Conservation (phyloP, 2,888 invertebrate genomes). For the Polyommatus icarus region DNA sequence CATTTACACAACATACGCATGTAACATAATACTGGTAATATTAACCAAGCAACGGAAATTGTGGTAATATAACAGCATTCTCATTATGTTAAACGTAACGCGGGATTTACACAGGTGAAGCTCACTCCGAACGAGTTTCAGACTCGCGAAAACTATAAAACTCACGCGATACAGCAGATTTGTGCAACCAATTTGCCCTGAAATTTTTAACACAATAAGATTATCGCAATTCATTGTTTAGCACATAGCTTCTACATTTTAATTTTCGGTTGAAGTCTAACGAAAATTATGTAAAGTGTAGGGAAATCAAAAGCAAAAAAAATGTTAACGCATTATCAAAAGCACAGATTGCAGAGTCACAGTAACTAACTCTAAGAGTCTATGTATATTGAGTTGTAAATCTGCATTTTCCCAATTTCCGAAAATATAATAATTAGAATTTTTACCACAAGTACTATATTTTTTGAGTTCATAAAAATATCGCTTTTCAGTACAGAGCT, state of each 20-base stretch:
- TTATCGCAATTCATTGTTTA: neutral
- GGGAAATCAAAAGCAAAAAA: too few species aligned
- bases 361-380: too few species aligned
- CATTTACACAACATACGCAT: neutral
- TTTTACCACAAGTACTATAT: too few species aligned
- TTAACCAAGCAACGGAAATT: neutral
- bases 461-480: too few species aligned
- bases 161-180: neutral
- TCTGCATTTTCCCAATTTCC: too few species aligned
- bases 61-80: constrained; percentile 5
- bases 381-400: too few species aligned
- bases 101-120: constrained; percentile 14
- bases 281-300: neutral
- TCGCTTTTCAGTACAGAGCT: too few species aligned
- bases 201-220: neutral
- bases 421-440: too few species aligned
- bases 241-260: neutral
- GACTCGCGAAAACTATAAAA: neutral
- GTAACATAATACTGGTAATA: neutral
- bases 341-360: too few species aligned
- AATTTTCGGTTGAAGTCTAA: neutral
- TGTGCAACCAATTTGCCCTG: neutral
- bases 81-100: constrained; percentile 12
- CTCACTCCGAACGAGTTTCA: constrained; percentile 11
- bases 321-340: too few species aligned